These are phyloP conservation scores for Saguinus imperator DNA, from an alignment of 2,113 vertebrate genomes.

Conservation along the genomic window DNA sequence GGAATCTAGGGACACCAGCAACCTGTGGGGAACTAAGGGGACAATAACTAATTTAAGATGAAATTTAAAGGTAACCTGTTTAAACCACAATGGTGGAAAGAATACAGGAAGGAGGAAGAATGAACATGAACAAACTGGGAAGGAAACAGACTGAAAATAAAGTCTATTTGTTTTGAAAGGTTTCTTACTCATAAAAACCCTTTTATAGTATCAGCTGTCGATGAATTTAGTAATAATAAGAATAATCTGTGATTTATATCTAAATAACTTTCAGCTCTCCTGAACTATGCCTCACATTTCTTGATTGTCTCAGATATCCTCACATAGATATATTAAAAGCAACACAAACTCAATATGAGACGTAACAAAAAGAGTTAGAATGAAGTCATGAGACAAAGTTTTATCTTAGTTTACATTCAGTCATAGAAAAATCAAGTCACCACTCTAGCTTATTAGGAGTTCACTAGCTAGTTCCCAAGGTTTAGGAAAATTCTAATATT, in stretches of 20 bases:
- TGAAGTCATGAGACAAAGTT: not conserved
- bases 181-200: not conserved
- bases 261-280: not conserved
- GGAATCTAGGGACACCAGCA: slow-evolving; percentile 93
- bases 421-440: not conserved
- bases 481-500: not conserved
- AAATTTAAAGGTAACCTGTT: slow-evolving; percentile 21
- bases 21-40: slow-evolving; percentile 93
- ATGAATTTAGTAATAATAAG: not conserved
- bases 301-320: not conserved
- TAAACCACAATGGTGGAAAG: not conserved
- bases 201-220: not conserved
- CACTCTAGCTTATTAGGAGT: not conserved
- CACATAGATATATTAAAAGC: not conserved
- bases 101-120: not conserved
- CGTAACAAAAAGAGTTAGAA: not conserved
- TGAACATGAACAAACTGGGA: not conserved
- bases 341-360: not conserved
- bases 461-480: not conserved
- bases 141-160: not conserved
- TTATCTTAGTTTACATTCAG: not conserved
- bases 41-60: not conserved
- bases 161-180: not conserved
- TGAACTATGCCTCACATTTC: not conserved
- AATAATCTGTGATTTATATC: not conserved